These are phyloP conservation scores for Melikaiella ostensackeni DNA, from an alignment of 2,888 invertebrate genomes.

Conservation along the genomic window DNA sequence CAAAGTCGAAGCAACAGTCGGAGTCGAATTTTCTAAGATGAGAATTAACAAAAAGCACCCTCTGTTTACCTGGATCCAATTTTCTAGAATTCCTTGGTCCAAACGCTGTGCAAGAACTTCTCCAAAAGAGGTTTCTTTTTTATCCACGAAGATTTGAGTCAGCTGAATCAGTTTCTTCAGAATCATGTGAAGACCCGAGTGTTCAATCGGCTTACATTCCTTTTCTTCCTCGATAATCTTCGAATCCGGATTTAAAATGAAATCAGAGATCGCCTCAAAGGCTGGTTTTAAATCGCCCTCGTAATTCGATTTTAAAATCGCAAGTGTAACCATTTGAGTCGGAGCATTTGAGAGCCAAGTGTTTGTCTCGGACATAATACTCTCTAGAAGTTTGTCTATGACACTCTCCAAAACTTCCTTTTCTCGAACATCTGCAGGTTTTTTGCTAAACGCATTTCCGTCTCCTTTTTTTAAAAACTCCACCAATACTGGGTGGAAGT, in stretches of 20 bases:
- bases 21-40: constrained; percentile 82
- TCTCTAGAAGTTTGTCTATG: constrained; percentile 80
- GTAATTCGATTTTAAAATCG: constrained; percentile 83
- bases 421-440: constrained; percentile 81
- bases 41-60: constrained; percentile 87
- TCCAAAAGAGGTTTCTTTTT: constrained; percentile 78
- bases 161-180: constrained; percentile 86
- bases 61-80: constrained; percentile 86
- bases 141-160: constrained; percentile 79
- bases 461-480: constrained; percentile 87
- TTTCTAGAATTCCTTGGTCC: constrained; percentile 79
- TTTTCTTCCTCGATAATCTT: constrained; percentile 75
- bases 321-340: constrained; percentile 84
- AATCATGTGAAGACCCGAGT: constrained; percentile 86
- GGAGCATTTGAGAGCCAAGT: constrained; percentile 85
- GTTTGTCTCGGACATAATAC: constrained; percentile 80
- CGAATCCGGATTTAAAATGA: constrained; percentile 79
- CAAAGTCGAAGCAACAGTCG: constrained; percentile 77
- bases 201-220: constrained; percentile 81
- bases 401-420: constrained; percentile 85
- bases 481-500: constrained; percentile 90
- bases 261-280: constrained; percentile 76
- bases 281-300: constrained; percentile 76
- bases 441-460: constrained; percentile 85
- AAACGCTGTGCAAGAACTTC: constrained; percentile 79